Evolutionary conservation across 2,113 vertebrate species (phyloP), one percentile per base, ranked within the genome.

Genomic region (Ptilonorhynchus violaceus): DNA sequence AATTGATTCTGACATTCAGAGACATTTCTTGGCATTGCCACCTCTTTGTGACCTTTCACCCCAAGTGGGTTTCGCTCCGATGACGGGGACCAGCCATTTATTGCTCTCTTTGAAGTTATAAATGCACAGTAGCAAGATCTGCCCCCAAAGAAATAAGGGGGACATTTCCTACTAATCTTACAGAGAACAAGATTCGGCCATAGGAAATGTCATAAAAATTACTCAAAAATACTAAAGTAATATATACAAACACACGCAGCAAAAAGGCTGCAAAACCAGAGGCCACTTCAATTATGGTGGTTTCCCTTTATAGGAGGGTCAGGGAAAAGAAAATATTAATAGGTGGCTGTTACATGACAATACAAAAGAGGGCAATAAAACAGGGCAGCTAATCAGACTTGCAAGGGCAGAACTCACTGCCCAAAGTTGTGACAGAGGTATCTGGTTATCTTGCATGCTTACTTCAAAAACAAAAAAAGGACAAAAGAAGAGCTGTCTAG

Each of bases 1-100:
- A 96, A 97, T 95, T 87, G 91, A 93, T 89, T 89, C 60, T 89
- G 76, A 91, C 72, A 84, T 47, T 86, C 49, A 76, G 85, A 74
- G 50, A 86, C 59, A 44, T 81, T 94, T 92, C 52, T 87, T 35
- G 60, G 60, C 49, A 13, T 13, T 88, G 75, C 63, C 72, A 85
- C 72, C 44, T 85, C 67, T 31, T 85, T 42, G 88, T 50, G 80
- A 93, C 88, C 88, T 92, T 89, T 92, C 77, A 92, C 41, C 82
- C 35, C 44, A n/a, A 87, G 73, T 27, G 49, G 18, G 56, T 78
- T 88, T 78, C 0, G 0, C 69, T 79, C 49, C 18, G 13, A 0
- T 13, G 41, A 59, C 0, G 5, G 41, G 56, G 35, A 93, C 12
- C 49, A 83, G 60, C 37, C 62, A 79, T 75, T 92, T 91, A 86